A percentile compares a stretch with the other conserved stretches of the same genome.
phyloP scores from a whole-genome alignment of 2,797 vertebrate genomes.

The Acipenser transmontanus region DNA sequence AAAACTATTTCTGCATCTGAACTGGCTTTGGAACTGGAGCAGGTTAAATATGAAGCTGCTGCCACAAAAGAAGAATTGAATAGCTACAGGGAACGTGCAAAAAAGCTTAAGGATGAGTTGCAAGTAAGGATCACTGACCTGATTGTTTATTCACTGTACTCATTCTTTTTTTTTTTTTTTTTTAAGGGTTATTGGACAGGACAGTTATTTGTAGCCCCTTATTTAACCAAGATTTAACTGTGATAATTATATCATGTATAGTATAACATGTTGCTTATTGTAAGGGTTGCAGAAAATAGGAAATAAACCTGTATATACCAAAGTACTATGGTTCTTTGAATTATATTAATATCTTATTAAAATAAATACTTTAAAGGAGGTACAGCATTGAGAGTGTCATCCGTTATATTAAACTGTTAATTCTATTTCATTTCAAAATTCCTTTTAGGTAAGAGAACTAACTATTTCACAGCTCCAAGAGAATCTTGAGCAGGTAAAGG shows the following conservation, averaged over 20 bases:
- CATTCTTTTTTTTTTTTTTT: no score
- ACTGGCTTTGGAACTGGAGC: constrained; percentile 45
- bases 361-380: no score
- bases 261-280: no score
- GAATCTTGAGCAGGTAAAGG: constrained; percentile 53
- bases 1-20: constrained; percentile 14
- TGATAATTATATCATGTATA: no score
- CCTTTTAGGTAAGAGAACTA: constrained; percentile 71
- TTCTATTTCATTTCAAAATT: constrained; percentile 9
- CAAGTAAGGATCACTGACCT: constrained; percentile 54
- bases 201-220: background rate
- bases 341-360: no score
- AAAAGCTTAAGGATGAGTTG: constrained; percentile 76
- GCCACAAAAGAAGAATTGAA: constrained; percentile 71
- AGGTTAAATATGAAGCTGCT: constrained; percentile 57
- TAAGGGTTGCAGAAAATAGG: no score
- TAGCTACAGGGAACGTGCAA: constrained; percentile 64
- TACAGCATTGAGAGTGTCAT: no score
- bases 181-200: no score
- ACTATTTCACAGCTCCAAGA: constrained; percentile 58
- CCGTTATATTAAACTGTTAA: background rate
- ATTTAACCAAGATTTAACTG: no score
- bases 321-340: no score
- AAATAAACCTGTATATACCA: no score
- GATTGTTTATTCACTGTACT: background rate